Percentiles rank a stretch among this genome's conserved stretches.
Evolutionary conservation across 1,140 invertebrate genomes (phyloP).

Genomic region (Megalopta genalis): DNA sequence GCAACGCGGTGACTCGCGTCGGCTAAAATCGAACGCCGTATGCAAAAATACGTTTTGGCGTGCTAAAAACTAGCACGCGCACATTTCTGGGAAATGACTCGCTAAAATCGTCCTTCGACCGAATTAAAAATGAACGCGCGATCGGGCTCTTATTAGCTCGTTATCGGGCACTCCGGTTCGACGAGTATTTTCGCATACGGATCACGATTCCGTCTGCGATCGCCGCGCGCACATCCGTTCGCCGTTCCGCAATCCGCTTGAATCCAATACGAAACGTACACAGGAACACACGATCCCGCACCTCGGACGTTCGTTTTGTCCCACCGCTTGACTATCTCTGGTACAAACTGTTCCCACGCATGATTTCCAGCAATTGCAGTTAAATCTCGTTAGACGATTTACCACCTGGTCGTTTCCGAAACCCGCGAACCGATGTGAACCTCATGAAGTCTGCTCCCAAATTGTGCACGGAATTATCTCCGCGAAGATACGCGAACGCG

Average conservation of each 20-base stretch:
- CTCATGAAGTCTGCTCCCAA: conserved; percentile 80
- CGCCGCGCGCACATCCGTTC: too few relatives aligned
- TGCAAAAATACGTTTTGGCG: too few relatives aligned
- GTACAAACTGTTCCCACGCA: conserved; percentile 22
- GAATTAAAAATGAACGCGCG: too few relatives aligned
- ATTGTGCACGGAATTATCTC: conserved; percentile 64
- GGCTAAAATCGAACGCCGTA: too few relatives aligned
- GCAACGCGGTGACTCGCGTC: too few relatives aligned
- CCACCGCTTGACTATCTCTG: conserved; percentile 43
- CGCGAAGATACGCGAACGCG: conserved; percentile 3
- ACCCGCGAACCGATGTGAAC: conserved; percentile 69
- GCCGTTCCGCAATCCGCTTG: background rate
- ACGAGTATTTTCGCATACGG: too few relatives aligned
- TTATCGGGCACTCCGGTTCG: too few relatives aligned
- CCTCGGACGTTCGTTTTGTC: conserved; percentile 1
- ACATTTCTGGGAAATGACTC: too few relatives aligned
- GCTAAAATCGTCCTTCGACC: too few relatives aligned
- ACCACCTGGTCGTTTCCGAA: conserved; percentile 39
- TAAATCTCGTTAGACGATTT: conserved; percentile 80
- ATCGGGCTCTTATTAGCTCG: too few relatives aligned
- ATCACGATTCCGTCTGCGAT: too few relatives aligned
- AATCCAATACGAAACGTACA: background rate
- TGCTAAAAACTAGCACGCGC: too few relatives aligned
- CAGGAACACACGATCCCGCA: background rate
- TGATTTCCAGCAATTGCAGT: conserved; percentile 69